Evolutionary conservation across 2,888 invertebrate genomes (phyloP), one percentile per base, ranked within the genome.

Genomic region (Onchidella celtica): DNA sequence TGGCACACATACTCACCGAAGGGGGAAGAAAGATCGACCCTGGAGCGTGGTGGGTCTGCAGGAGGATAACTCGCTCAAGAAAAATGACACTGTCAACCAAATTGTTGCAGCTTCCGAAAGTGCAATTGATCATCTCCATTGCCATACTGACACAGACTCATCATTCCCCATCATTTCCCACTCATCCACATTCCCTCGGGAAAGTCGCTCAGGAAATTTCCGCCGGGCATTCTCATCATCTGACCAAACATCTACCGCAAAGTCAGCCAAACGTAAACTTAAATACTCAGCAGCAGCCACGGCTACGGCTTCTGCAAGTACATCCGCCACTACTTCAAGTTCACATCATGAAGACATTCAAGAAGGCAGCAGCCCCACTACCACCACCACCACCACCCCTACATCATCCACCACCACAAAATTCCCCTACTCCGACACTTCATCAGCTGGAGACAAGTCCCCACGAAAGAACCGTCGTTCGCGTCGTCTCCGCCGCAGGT

Each of bases 11-110:
- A 38, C 40, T 57, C 84, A 65, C 0, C 75, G 83, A 9, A 78
- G 78, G 14, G 81, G 82, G 55, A 80, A 69, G 63, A 88, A 88
- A 79, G 90, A 91, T 68, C 95, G 97, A 68, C 97, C 97, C 0
- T 97, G 97, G 97, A 97, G 97, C 83, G 97, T 97, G 6, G 97
- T 97, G 9, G 97, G 97, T 88, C 95, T 97, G 57, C 96, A 97
- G 21, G 97, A 97, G 91, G 94, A 96, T 83, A 91, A 63, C 91
- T 93, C 68, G 14, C 40, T 47, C 65, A 78, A 32, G 32, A 78
- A 36, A 24, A 27, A 34, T 36, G 65, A 65, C 4, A 84, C 89
- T 29, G 92, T 91, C 73, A 86, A 94, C 84, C 93, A 94, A 80
- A 95, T 95, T 87, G 96, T 97, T 94, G 97, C 97, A 3, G 97